Percentiles rank a stretch among this genome's conserved stretches.
phyloP scores from a whole-genome alignment of 2,113 vertebrate genomes.

The Lates calcarifer region DNA sequence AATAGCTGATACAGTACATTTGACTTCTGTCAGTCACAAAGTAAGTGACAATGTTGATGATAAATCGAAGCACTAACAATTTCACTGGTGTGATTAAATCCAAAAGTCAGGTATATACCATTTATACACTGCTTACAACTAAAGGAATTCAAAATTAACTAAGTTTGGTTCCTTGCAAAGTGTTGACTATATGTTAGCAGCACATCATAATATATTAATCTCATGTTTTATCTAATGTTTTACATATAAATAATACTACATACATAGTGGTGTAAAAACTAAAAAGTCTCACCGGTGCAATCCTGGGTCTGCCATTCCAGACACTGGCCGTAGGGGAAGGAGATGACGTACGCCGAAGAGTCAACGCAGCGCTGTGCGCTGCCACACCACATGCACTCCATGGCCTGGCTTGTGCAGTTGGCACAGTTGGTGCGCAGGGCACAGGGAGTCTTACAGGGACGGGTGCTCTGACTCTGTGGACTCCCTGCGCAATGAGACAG shows the following conservation, averaged over 20 bases:
- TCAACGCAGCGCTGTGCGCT: conserved; percentile 93
- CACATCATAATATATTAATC: too few species aligned
- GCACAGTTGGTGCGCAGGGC: conserved; percentile 88
- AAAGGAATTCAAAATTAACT: too few species aligned
- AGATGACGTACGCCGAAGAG: conserved; percentile 95
- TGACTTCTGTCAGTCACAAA: too few species aligned
- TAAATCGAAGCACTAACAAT: too few species aligned
- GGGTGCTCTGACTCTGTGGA: conserved; percentile 87
- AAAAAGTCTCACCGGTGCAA: conserved; percentile 89
- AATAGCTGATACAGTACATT: too few species aligned
- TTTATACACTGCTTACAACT: too few species aligned
- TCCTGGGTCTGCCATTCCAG: conserved; percentile 97
- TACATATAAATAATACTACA: neutral
- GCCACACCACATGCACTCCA: conserved; percentile 98
- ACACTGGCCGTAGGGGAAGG: conserved; percentile 96
- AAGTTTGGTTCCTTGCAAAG: too few species aligned
- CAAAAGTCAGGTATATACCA: too few species aligned
- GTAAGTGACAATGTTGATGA: too few species aligned
- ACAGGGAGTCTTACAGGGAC: conserved; percentile 93
- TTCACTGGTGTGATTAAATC: too few species aligned
- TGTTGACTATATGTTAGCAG: too few species aligned
- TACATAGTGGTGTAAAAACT: neutral
- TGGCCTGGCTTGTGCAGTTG: conserved; percentile 94
- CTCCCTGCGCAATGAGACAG: conserved; percentile 82
- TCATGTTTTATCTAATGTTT: neutral